Percentiles rank a stretch among this genome's conserved stretches.
Conservation (phyloP, 2,113 vertebrate species). For the Notechis scutatus region DNA sequence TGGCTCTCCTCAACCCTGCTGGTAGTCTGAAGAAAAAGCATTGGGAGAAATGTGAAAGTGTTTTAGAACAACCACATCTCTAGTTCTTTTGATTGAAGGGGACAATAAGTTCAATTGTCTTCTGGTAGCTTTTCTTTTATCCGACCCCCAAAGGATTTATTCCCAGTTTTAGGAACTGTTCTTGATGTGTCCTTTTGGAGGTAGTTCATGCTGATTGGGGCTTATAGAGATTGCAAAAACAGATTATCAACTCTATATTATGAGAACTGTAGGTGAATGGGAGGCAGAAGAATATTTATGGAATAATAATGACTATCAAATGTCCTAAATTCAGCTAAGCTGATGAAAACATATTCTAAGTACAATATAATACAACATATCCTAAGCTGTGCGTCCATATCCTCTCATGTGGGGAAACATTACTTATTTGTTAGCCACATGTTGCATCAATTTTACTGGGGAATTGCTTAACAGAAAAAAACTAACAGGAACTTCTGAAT, state of each 20-base stretch:
- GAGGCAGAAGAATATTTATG: neutral
- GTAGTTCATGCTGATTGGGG: neutral
- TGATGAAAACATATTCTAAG: neutral
- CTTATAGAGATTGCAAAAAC: neutral
- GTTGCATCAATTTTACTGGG: neutral
- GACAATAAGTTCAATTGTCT: neutral
- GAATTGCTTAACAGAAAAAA: neutral
- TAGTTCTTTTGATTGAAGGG: neutral
- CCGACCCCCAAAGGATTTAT: neutral
- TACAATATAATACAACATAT: neutral
- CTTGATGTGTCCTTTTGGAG: neutral
- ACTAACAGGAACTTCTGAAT: neutral
- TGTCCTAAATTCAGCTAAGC: neutral
- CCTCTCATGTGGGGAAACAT: neutral
- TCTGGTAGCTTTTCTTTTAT: neutral
- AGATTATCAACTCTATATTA: neutral
- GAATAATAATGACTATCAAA: neutral
- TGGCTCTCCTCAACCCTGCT: too few species aligned
- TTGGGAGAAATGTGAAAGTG: neutral
- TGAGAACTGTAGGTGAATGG: neutral
- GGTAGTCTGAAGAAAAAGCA: neutral
- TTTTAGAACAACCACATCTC: neutral
- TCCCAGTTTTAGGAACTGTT: neutral
- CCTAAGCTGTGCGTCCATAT: neutral
- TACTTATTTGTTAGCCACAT: neutral